phyloP scores from a whole-genome alignment of 2,888 invertebrate genomes.

The Brachyopa scutellaris region DNA sequence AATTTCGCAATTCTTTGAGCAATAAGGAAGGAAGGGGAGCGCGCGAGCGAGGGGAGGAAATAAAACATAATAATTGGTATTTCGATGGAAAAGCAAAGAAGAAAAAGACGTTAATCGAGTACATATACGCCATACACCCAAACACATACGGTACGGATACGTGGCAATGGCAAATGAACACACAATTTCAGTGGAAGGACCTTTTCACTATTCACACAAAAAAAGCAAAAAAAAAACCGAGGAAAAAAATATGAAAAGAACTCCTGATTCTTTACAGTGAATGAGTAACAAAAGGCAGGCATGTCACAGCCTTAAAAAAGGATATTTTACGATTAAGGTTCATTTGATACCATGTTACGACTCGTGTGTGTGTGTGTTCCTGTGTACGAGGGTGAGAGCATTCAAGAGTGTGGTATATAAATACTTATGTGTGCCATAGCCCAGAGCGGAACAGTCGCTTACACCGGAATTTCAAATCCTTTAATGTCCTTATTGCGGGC shows the following conservation, averaged over 20 bases:
- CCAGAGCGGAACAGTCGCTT: constrained; percentile 38
- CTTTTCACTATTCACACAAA: constrained; percentile 47
- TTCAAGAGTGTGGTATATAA: constrained; percentile 2
- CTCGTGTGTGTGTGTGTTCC: constrained; percentile 50
- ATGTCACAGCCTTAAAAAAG: constrained; percentile 57
- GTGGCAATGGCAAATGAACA: constrained; percentile 45
- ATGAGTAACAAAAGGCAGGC: constrained; percentile 61
- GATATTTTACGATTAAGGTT: constrained; percentile 63
- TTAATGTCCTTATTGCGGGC: constrained; percentile 59
- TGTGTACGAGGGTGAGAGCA: constrained; percentile 13
- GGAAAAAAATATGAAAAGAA: constrained; percentile 53
- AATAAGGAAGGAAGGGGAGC: not conserved
- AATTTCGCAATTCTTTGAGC: constrained; percentile 33
- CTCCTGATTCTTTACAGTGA: constrained; percentile 60
- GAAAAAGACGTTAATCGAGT: constrained; percentile 38
- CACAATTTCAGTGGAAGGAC: constrained; percentile 34
- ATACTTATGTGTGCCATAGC: constrained; percentile 22
- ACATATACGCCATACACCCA: not conserved
- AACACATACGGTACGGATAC: not conserved
- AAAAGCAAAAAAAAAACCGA: not conserved
- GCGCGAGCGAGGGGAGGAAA: not conserved
- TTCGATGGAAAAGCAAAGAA: not conserved
- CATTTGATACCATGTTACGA: constrained; percentile 55
- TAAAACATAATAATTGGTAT: constrained; percentile 57
- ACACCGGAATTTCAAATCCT: constrained; percentile 59